A percentile compares a stretch with the other conserved stretches of the same genome.
These are phyloP conservation scores for Harpalus rufipes DNA, from an alignment of 2,888 invertebrate genomes.

Conservation along the genomic window DNA sequence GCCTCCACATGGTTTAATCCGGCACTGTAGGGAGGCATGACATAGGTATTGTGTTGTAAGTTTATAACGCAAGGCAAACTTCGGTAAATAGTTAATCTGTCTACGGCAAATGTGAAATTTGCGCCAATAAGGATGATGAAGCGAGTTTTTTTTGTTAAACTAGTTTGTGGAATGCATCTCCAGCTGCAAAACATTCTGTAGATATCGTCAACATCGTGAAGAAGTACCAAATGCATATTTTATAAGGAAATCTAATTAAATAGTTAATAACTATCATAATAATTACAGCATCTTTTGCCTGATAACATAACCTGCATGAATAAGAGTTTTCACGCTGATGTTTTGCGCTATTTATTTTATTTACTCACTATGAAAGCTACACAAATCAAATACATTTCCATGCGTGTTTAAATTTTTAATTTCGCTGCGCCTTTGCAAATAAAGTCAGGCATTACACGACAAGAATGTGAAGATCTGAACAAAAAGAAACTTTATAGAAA, in stretches of 20 bases:
- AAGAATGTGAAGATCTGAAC: slow-evolving; percentile 50
- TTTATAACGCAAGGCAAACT: too few relatives aligned
- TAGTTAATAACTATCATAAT: slow-evolving; percentile 16
- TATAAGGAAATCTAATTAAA: slow-evolving; percentile 51
- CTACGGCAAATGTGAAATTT: slow-evolving; percentile 66
- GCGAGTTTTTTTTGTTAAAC: slow-evolving; percentile 65
- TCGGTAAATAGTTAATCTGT: slow-evolving; percentile 50
- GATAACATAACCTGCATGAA: slow-evolving; percentile 25
- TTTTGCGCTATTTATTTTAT: slow-evolving; percentile 37
- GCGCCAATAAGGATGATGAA: slow-evolving; percentile 60
- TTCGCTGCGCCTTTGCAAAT: slow-evolving; percentile 43
- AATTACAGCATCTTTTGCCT: slow-evolving; percentile 36
- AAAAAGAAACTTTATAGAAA: slow-evolving; percentile 60
- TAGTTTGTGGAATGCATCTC: slow-evolving; percentile 60
- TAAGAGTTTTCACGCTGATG: slow-evolving; percentile 3
- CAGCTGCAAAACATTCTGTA: slow-evolving; percentile 60
- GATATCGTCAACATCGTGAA: slow-evolving; percentile 55
- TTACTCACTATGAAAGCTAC: slow-evolving; percentile 39
- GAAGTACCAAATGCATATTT: slow-evolving; percentile 63
- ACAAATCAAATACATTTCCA: slow-evolving; percentile 38
- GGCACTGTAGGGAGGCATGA: too few relatives aligned
- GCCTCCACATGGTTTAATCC: too few relatives aligned
- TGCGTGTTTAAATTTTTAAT: slow-evolving; percentile 54
- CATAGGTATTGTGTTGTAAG: too few relatives aligned
- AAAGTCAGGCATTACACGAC: slow-evolving; percentile 30